phyloP scores from a whole-genome alignment of 2,113 vertebrate species.

The Phainopepla nitens region DNA sequence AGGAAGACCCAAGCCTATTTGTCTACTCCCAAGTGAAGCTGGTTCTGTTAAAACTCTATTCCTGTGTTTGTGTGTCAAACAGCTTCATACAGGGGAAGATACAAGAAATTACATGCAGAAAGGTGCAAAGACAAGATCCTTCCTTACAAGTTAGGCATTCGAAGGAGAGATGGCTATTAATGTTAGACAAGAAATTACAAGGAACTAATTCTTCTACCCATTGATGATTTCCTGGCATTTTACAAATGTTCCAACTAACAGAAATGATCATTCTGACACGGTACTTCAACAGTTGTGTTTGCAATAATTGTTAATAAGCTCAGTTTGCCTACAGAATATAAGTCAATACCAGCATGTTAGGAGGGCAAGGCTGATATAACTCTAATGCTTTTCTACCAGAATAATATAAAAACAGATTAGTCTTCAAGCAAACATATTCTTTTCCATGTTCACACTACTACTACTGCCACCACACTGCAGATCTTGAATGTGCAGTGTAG shows the following conservation, averaged over 20 bases:
- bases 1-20: neutral
- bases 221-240: neutral
- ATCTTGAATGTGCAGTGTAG: neutral
- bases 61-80: neutral
- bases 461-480: neutral
- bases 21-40: neutral
- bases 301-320: neutral
- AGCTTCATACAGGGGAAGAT: neutral
- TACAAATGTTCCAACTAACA: neutral
- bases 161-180: neutral
- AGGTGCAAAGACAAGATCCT: neutral
- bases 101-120: neutral
- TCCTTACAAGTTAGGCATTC: neutral
- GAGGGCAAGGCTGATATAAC: neutral
- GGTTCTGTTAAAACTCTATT: neutral
- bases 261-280: neutral
- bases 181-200: neutral
- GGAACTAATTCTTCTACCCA: neutral
- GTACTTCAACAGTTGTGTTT: neutral
- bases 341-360: neutral
- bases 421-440: neutral
- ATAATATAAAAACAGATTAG: neutral
- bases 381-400: neutral
- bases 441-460: neutral
- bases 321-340: neutral